Percentiles rank a stretch among this genome's conserved stretches.
Conservation (phyloP, 2,797 vertebrate species). For the Centroberyx gerrardi region DNA sequence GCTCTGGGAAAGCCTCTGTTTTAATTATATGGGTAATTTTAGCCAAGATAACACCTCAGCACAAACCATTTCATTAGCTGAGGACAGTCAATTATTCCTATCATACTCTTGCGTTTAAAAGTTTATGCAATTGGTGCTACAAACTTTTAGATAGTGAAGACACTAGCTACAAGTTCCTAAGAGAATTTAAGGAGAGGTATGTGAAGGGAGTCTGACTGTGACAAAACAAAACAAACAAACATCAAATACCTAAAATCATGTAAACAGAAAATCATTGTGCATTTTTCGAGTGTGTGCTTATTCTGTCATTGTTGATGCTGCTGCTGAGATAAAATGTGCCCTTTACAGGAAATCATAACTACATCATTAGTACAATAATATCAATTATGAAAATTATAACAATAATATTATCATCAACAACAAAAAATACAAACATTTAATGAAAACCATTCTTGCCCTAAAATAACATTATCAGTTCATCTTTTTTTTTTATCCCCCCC, state of each 20-base stretch:
- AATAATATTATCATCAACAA: slow-evolving; percentile 81
- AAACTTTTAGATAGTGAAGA: slow-evolving; percentile 55
- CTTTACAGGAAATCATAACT: slow-evolving; percentile 86
- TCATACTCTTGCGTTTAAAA: slow-evolving; percentile 23
- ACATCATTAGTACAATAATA: slow-evolving; percentile 82
- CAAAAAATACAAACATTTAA: slow-evolving; percentile 81
- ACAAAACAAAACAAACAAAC: slow-evolving; percentile 65
- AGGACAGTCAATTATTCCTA: slow-evolving; percentile 17
- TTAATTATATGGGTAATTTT: slow-evolving; percentile 25
- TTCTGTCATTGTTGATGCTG: slow-evolving; percentile 79
- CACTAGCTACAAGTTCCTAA: slow-evolving; percentile 51
- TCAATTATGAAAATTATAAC: slow-evolving; percentile 84
- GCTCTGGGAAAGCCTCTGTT: slow-evolving; percentile 31
- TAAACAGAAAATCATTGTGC: slow-evolving; percentile 88
- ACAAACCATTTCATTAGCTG: slow-evolving; percentile 21
- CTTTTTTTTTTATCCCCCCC: slow-evolving; percentile 51
- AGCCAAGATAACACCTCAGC: slow-evolving; percentile 17
- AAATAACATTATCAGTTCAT: slow-evolving; percentile 77
- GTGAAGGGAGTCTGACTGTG: slow-evolving; percentile 58
- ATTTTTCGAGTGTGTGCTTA: slow-evolving; percentile 86
- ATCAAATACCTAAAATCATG: slow-evolving; percentile 80
- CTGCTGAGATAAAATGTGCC: slow-evolving; percentile 86
- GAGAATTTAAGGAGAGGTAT: slow-evolving; percentile 67
- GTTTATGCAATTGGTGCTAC: slow-evolving; percentile 38
- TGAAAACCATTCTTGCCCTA: slow-evolving; percentile 80